phyloP scores from a whole-genome alignment of 2,113 vertebrate species.

The Apodemus speciosus region DNA sequence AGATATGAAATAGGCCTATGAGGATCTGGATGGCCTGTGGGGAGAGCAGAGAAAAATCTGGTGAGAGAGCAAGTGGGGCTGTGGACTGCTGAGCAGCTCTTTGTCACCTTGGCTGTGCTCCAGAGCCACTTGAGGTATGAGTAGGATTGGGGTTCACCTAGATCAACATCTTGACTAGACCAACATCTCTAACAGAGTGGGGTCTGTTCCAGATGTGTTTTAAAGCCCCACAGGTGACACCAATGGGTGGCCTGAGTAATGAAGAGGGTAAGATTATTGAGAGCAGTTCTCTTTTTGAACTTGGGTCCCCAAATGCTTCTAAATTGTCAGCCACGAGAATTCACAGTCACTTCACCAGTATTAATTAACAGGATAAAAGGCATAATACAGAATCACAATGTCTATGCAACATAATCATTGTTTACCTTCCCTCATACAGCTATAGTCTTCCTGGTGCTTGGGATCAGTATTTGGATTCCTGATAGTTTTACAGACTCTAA shows the following conservation, averaged over 20 bases:
- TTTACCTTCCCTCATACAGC: not conserved
- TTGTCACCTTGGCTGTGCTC: not conserved
- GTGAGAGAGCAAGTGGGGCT: not conserved
- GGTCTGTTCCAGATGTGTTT: not conserved
- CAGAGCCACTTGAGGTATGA: not conserved
- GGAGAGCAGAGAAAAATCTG: not conserved
- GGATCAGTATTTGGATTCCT: not conserved
- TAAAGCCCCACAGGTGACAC: not conserved
- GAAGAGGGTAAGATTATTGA: not conserved
- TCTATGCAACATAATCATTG: not conserved
- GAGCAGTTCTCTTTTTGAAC: not conserved
- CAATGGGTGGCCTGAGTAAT: not conserved
- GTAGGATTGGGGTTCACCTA: not conserved
- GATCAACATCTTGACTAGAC: not conserved
- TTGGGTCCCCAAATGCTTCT: not conserved
- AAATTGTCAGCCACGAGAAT: not conserved
- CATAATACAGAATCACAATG: not conserved
- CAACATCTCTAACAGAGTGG: not conserved
- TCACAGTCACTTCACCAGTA: not conserved
- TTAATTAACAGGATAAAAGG: not conserved
- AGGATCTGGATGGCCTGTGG: conserved; percentile 58
- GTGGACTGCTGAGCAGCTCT: not conserved
- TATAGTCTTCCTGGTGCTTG: not conserved
- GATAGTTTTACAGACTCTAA: not conserved
- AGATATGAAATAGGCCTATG: conserved; percentile 46